Conservation (phyloP, 2,113 vertebrate genomes). For the Cygnus atratus region DNA sequence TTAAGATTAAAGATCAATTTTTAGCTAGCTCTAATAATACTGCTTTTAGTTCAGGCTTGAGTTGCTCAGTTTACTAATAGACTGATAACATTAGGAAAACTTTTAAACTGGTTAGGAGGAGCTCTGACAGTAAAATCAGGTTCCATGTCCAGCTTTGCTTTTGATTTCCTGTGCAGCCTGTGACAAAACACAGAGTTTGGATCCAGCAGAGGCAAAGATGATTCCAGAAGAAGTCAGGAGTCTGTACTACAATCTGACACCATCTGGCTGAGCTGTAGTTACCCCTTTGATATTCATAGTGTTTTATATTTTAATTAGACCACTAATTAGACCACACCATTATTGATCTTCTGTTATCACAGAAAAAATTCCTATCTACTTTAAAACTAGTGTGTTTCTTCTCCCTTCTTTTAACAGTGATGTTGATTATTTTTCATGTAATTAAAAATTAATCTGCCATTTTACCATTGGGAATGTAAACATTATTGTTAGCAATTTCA, state of each 20-base stretch:
- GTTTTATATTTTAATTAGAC: conserved; percentile 51
- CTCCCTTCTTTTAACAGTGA: not conserved
- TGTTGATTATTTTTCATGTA: conserved; percentile 6
- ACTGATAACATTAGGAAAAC: not conserved
- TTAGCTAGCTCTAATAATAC: not conserved
- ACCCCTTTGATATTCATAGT: not conserved
- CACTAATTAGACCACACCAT: not conserved
- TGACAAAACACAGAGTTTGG: not conserved
- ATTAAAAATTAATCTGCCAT: conserved; percentile 31
- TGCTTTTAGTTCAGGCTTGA: not conserved
- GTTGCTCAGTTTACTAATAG: not conserved
- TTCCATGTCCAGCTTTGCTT: not conserved
- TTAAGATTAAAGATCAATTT: not conserved
- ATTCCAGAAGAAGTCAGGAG: conserved; percentile 25
- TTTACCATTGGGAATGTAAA: not conserved
- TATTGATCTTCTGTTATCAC: conserved; percentile 11
- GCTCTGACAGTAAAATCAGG: not conserved
- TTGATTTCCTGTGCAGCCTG: not conserved
- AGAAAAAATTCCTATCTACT: not conserved
- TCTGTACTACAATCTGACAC: not conserved
- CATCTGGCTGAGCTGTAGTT: not conserved
- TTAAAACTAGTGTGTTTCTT: not conserved
- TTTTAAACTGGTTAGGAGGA: not conserved
- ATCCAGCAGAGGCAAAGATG: not conserved
- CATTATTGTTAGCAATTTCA: not conserved